A percentile compares a stretch with the other conserved stretches of the same genome.
Conservation (phyloP, 1,140 invertebrate genomes). For the Paraescarpia echinospica region DNA sequence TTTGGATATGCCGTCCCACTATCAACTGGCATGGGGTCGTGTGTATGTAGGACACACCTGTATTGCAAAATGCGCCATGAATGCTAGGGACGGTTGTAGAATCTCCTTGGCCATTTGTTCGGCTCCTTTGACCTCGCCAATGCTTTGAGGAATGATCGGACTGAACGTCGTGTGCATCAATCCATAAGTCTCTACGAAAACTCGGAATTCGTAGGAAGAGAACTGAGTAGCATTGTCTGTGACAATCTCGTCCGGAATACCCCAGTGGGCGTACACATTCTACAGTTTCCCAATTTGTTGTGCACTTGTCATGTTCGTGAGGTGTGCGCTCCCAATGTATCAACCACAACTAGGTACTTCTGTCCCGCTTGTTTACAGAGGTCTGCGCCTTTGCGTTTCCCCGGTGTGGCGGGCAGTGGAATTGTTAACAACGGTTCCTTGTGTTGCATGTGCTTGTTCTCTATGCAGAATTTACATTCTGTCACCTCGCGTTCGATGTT, state of each 20-base stretch:
- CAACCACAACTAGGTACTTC: no score
- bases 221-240: slow-evolving; percentile 58
- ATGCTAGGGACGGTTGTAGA: no score
- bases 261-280: background rate
- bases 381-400: background rate
- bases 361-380: no score
- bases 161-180: slow-evolving; percentile 51
- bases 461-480: background rate
- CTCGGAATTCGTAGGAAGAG: slow-evolving; percentile 48
- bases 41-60: no score
- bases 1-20: no score
- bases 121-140: slow-evolving; percentile 49
- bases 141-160: slow-evolving; percentile 55
- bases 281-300: no score
- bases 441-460: background rate
- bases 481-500: background rate
- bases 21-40: no score
- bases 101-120: no score
- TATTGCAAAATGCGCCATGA: no score
- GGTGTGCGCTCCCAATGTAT: no score
- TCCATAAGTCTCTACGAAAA: slow-evolving; percentile 53
- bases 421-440: background rate
- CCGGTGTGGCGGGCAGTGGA: background rate
- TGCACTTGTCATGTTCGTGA: no score
- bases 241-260: slow-evolving; percentile 12